Base-by-base conservation (phyloP, 2,113 vertebrate genomes). In the Nerophis lumbriciformis region DNA sequence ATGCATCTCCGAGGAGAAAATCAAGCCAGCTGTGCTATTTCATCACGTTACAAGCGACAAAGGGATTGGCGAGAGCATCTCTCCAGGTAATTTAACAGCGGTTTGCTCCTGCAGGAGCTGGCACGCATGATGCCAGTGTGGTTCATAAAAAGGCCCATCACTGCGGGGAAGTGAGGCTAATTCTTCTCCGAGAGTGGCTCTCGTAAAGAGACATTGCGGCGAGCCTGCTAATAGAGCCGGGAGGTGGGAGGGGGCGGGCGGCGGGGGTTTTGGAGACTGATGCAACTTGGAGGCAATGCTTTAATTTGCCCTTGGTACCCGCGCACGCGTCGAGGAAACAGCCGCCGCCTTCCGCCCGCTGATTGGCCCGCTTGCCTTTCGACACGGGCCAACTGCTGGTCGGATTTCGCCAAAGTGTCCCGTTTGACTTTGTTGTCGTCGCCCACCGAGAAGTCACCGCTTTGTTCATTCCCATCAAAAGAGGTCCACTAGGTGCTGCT, bases 271-370 rank as follows among this genome's bases (percentile, higher is more conserved):
- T 45, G 42, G 82, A 80, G 85, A 87, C 90, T 91, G 90, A 91
- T 91, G 90, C 90, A 91, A 91, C 88, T 83, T 73, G 45, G 79
- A 86, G 85, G 85, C 89, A 87, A 90, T 75, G 76, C 83, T 84
- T 80, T 83, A 82, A 85, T 87, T 87, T 87, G 86, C 87, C 84
- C 87, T 87, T 83, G 84, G 83, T 86, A 84, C 83, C 55, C 54
- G 73, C 79, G 78, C 77, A 82, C 68, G 68, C 78, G 73, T 86
- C 84, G 84, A 83, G 85, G 83, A 87, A 57, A 85, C 84, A 85
- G 85, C 71, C 77, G 78, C 68, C 55, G 66, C 73, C 52, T 80
- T 81, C 79, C 69, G 64, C 61, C 42, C 81, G 76, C 83, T 83
- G 84, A 88, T 87, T 87, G 87, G 87, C 77, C 84, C 69, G 69